Percentiles rank a stretch among this genome's conserved stretches.
phyloP scores from a whole-genome alignment of 2,113 vertebrate species.

The Aphyosemion australe region DNA sequence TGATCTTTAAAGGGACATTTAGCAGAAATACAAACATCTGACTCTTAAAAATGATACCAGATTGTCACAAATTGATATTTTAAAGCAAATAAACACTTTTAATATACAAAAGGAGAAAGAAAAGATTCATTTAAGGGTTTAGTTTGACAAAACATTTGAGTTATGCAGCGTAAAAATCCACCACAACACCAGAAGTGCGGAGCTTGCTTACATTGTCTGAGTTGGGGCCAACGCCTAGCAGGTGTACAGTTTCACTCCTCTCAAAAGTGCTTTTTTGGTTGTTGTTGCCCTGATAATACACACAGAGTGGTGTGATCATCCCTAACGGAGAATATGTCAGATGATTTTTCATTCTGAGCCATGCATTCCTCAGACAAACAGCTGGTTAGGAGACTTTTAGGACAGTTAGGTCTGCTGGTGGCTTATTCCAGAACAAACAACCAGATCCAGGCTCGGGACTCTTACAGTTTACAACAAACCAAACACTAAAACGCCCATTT shows the following conservation, averaged over 20 bases:
- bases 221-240: constrained; percentile 82
- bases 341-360: too few species aligned
- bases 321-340: background rate
- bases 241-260: constrained; percentile 82
- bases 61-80: too few species aligned
- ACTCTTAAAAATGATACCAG: background rate
- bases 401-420: constrained; percentile 17
- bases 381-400: too few species aligned
- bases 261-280: constrained; percentile 69
- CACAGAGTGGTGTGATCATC: constrained; percentile 7
- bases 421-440: constrained; percentile 67
- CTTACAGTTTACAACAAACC: constrained; percentile 57
- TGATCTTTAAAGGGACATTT: constrained; percentile 38
- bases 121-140: background rate
- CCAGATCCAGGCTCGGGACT: constrained; percentile 63
- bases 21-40: too few species aligned
- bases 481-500: constrained; percentile 65
- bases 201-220: constrained; percentile 73
- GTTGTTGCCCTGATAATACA: constrained; percentile 35
- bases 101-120: too few species aligned
- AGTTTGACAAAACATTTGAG: constrained; percentile 10
- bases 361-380: too few species aligned
- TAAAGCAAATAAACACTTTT: too few species aligned
- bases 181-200: constrained; percentile 42
- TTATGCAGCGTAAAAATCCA: constrained; percentile 27